These are phyloP conservation scores for Delphinus delphis DNA, from an alignment of 2,113 vertebrate genomes.

Conservation along the genomic window DNA sequence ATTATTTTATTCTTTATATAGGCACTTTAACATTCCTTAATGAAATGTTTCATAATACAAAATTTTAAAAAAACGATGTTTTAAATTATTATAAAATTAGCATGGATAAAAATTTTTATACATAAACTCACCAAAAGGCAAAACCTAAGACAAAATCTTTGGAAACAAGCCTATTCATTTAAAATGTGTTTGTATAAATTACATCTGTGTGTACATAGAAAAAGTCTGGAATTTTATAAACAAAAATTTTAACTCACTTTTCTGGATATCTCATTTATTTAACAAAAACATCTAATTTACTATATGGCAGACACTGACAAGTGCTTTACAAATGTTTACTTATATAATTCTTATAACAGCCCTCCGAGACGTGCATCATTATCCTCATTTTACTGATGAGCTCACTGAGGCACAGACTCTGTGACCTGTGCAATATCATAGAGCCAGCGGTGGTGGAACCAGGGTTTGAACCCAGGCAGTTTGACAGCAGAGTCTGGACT, in stretches of 20 bases:
- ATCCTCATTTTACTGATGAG: not conserved
- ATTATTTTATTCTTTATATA: not conserved
- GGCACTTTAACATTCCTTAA: not conserved
- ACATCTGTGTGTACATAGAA: not conserved
- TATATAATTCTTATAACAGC: not conserved
- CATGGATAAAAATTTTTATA: not conserved
- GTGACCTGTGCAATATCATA: not conserved
- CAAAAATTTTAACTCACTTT: not conserved
- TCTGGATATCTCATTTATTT: not conserved
- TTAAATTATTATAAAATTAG: not conserved
- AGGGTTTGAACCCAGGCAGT: not conserved
- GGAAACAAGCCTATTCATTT: not conserved
- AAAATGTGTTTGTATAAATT: not conserved
- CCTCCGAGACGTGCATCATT: not conserved
- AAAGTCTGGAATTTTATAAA: not conserved
- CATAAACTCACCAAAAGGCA: not conserved
- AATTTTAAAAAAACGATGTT: not conserved
- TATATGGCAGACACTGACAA: not conserved
- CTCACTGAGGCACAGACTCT: not conserved
- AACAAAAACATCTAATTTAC: not conserved
- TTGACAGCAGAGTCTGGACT: not conserved
- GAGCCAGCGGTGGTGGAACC: not conserved
- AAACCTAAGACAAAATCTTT: not conserved
- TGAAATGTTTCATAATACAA: not conserved
- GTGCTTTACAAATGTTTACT: not conserved